phyloP scores from a whole-genome alignment of 92 coral and sea anemone species.

The Chrysogorgia sp. region DNA sequence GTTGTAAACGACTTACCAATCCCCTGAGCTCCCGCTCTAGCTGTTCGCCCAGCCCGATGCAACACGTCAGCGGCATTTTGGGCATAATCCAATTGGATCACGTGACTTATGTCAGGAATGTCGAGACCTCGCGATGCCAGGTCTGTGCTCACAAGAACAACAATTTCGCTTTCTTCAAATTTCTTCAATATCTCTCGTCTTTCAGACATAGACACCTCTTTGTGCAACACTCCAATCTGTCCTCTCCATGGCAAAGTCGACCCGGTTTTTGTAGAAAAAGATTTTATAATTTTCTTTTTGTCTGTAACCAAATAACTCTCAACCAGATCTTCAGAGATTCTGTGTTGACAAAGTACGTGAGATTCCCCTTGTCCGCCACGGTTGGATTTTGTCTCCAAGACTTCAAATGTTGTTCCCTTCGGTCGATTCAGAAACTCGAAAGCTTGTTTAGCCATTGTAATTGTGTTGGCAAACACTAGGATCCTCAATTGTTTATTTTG shows the following conservation, averaged over 20 bases:
- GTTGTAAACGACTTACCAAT: conserved; percentile 56
- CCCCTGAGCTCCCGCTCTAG: conserved; percentile 87
- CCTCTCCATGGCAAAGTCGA: conserved; percentile 53
- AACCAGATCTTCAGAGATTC: not conserved
- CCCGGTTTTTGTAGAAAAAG: conserved; percentile 37
- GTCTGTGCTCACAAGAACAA: conserved; percentile 85
- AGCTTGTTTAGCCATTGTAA: conserved; percentile 59
- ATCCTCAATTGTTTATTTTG: too few relatives aligned
- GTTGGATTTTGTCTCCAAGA: conserved; percentile 4
- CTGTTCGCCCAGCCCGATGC: conserved; percentile 94
- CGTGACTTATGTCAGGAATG: conserved; percentile 85
- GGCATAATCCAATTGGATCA: conserved; percentile 95
- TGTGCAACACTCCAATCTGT: conserved; percentile 72
- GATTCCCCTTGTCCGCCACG: not conserved
- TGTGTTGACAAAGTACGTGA: not conserved
- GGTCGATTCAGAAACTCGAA: conserved; percentile 70
- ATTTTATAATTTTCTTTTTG: not conserved
- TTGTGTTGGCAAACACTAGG: conserved; percentile 81
- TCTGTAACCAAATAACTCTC: not conserved
- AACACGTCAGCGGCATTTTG: conserved; percentile 78
- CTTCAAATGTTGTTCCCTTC: conserved; percentile 33
- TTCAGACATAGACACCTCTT: conserved; percentile 60
- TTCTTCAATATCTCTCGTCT: conserved; percentile 64
- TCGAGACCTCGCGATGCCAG: conserved; percentile 93
- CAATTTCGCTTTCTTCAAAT: conserved; percentile 66